These are phyloP conservation scores for Vesta saturnalis DNA, from an alignment of 2,888 invertebrate species.

Conservation along the genomic window DNA sequence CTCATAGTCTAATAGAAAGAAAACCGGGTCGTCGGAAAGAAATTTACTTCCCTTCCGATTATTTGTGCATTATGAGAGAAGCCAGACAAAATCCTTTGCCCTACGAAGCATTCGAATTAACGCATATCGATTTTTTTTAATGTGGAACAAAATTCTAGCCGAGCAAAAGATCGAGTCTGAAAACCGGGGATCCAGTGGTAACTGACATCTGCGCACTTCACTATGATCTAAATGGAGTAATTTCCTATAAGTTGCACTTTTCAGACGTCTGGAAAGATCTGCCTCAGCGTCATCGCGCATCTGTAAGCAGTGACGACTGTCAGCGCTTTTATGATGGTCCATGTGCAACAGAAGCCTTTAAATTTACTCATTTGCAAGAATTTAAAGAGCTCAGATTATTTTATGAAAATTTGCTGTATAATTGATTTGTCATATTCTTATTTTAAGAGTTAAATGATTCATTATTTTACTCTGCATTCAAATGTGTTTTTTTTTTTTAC, in stretches of 20 bases:
- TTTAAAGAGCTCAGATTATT: constrained; percentile 1
- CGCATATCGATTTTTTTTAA: background rate
- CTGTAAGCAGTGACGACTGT: background rate
- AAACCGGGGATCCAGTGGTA: constrained; percentile 8
- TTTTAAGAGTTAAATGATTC: background rate
- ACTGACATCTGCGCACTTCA: background rate
- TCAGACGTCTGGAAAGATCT: background rate
- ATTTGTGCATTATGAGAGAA: constrained; percentile 16
- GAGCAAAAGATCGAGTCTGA: background rate
- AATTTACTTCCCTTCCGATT: constrained; percentile 33
- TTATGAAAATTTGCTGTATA: constrained; percentile 10
- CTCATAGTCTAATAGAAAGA: constrained; percentile 37
- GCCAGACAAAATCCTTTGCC: constrained; percentile 30
- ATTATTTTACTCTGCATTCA: background rate
- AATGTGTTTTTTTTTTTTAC: background rate
- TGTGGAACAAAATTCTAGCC: background rate
- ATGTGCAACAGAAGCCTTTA: background rate
- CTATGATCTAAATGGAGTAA: background rate
- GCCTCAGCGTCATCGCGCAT: constrained; percentile 3
- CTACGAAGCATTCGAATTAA: constrained; percentile 10
- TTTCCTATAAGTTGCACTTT: background rate
- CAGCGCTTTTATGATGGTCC: constrained; percentile 7
- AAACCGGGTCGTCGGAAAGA: constrained; percentile 33
- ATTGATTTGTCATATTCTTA: background rate
- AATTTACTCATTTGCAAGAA: constrained; percentile 14